Base-by-base conservation (phyloP, 37 sponge, comb jelly and placozoan genomes). In the Agelas oroides region DNA sequence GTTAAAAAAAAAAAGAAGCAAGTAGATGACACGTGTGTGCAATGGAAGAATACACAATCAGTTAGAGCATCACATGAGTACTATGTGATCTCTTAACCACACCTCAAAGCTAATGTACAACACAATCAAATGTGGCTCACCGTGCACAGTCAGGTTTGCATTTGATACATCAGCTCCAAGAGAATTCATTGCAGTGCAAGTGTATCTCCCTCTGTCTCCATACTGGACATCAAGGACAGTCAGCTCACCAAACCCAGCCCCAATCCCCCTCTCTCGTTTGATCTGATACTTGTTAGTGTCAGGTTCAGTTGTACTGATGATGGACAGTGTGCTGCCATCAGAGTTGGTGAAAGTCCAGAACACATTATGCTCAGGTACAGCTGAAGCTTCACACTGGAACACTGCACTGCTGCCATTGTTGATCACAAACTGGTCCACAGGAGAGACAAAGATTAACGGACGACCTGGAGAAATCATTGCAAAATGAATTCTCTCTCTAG, bases 91-190 rank as follows among this genome's bases (percentile, higher is more conserved):
- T n/a, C n/a, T n/a, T n/a, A n/a, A n/a, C n/a, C n/a, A n/a, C n/a
- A n/a, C n/a, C n/a, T 46, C 46, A 46, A 8, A 46, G 46, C 46
- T 8, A 12, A 46, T 3, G 46, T 3, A 46, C 46, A 8, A 46
- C 6, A 12, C 6, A 46, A 8, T 8, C 8, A 46, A 8, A 46
- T 46, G 8, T 46, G 46, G 8, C 93, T 63, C 31, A 92, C 93
- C 93, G n/a, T 92, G 93, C 21, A 92, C 93, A 46, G 86, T 73
- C 20, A 92, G 81, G 55, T 73, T 76, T 17, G 86, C 89, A 34
- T 23, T 23, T 1, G 77, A 69, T 2, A 65, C 33, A 3, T 53
- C 71, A 31, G n/a, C 55, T 16, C 77, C 86, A 76, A 84, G 14
- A 8, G 8, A 38, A 58, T 92, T 92, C 21, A 19, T 28, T 18